These are phyloP conservation scores for Anguilla japonica DNA, from an alignment of 2,113 vertebrate species.

Conservation along the genomic window DNA sequence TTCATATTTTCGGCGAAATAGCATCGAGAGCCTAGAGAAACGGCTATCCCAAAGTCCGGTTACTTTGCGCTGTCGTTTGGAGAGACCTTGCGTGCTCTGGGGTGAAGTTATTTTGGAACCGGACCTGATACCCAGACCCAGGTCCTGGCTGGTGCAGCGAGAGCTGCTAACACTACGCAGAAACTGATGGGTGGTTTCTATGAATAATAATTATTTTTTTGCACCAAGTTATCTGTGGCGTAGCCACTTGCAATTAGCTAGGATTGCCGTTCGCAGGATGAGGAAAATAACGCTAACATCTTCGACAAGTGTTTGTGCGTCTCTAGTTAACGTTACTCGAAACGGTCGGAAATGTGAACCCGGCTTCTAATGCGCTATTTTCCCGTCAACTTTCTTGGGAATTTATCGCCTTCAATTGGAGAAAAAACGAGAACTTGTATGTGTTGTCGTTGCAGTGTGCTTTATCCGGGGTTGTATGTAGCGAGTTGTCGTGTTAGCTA, in stretches of 20 bases:
- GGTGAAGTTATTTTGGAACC: constrained; percentile 25
- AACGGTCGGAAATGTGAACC: constrained; percentile 7
- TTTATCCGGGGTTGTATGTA: neutral
- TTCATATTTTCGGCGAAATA: neutral
- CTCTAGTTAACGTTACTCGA: neutral
- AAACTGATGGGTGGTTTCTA: neutral
- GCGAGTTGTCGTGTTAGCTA: neutral
- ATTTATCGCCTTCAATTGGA: constrained; percentile 26
- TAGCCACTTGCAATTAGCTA: neutral
- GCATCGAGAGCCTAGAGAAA: neutral
- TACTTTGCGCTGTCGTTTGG: neutral
- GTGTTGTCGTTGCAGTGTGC: neutral
- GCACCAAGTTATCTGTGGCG: neutral
- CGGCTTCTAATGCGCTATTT: neutral
- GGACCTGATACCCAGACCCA: constrained; percentile 8
- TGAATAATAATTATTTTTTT: neutral
- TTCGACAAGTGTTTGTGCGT: neutral
- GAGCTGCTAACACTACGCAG: neutral
- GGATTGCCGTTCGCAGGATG: neutral
- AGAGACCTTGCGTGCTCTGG: constrained; percentile 9
- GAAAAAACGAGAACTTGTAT: neutral
- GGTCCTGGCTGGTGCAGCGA: neutral
- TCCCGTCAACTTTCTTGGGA: constrained; percentile 27
- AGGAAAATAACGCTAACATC: neutral
- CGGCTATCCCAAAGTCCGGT: neutral